A percentile compares a stretch with the other conserved stretches of the same genome.
Conservation (phyloP, 2,888 invertebrate species). For the Nudaria mundana region DNA sequence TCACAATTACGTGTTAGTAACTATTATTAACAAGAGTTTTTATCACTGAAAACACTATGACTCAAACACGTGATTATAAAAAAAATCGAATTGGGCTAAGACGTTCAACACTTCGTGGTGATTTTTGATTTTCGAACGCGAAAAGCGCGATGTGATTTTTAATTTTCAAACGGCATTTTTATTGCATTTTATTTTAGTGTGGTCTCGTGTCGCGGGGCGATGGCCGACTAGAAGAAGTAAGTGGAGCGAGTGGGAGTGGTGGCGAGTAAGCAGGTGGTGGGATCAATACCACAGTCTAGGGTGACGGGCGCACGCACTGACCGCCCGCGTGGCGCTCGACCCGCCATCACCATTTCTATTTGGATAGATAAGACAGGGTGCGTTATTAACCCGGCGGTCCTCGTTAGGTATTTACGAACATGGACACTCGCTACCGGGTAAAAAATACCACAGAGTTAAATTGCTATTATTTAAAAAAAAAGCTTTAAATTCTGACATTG, state of each 20-base stretch:
- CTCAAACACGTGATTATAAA: slow-evolving; percentile 33
- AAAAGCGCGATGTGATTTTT: slow-evolving; percentile 35
- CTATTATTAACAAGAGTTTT: slow-evolving; percentile 38
- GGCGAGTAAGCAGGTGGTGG: slow-evolving; percentile 68
- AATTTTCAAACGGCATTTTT: slow-evolving; percentile 36
- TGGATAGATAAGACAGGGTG: slow-evolving; percentile 51
- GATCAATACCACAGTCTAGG: slow-evolving; percentile 72
- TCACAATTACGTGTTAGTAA: slow-evolving; percentile 41
- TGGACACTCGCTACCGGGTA: no score
- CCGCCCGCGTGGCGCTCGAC: slow-evolving; percentile 50
- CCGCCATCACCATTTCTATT: slow-evolving; percentile 58
- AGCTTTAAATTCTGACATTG: no score
- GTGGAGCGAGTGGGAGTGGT: slow-evolving; percentile 69
- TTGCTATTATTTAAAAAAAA: no score
- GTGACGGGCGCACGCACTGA: slow-evolving; percentile 79
- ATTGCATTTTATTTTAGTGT: slow-evolving; percentile 44
- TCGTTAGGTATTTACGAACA: no score
- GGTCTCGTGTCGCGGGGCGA: slow-evolving; percentile 66
- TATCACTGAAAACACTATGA: slow-evolving; percentile 36
- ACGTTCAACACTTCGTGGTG: slow-evolving; percentile 25
- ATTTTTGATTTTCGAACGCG: slow-evolving; percentile 24
- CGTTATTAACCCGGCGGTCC: slow-evolving; percentile 43
- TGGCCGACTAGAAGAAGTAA: slow-evolving; percentile 70
- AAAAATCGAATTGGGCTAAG: slow-evolving; percentile 20
- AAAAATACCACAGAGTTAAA: no score